phyloP scores from a whole-genome alignment of 1,140 invertebrate species.

The Bombus pyrosoma region DNA sequence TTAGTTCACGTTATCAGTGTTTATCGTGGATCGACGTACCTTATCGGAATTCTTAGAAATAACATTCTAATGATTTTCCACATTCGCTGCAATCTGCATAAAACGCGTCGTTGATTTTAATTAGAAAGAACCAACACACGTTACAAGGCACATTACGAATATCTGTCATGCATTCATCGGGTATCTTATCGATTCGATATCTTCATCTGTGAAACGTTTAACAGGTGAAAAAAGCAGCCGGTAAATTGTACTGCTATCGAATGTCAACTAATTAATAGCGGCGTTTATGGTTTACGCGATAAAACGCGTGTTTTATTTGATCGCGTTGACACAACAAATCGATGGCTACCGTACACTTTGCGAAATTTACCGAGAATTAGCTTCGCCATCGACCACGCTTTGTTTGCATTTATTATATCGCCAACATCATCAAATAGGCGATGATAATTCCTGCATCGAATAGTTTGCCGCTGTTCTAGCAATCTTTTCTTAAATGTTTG shows the following conservation, averaged over 20 bases:
- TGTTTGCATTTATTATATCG: slow-evolving; percentile 27
- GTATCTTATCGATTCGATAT: background rate
- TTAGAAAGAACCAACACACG: background rate
- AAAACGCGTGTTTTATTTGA: slow-evolving; percentile 25
- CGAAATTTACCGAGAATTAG: slow-evolving; percentile 16
- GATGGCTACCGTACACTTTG: slow-evolving; percentile 3
- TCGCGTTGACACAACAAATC: slow-evolving; percentile 9
- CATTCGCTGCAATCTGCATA: fast-evolving
- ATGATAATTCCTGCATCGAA: background rate
- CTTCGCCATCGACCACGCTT: slow-evolving; percentile 10
- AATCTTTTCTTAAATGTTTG: background rate
- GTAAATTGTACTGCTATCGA: background rate
- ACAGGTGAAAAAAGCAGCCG: background rate
- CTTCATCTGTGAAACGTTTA: background rate
- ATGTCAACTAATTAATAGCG: slow-evolving; percentile 7
- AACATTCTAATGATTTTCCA: no score
- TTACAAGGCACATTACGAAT: background rate
- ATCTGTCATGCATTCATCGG: background rate
- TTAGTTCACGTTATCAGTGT: no score
- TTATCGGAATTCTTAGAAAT: no score
- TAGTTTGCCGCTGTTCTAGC: background rate
- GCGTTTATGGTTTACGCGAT: background rate
- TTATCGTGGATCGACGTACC: no score
- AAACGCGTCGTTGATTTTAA: background rate
- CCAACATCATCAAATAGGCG: background rate